Evolutionary conservation across 2,113 vertebrate genomes (phyloP), one percentile per base, ranked within the genome.

Genomic region (Casuarius casuarius): DNA sequence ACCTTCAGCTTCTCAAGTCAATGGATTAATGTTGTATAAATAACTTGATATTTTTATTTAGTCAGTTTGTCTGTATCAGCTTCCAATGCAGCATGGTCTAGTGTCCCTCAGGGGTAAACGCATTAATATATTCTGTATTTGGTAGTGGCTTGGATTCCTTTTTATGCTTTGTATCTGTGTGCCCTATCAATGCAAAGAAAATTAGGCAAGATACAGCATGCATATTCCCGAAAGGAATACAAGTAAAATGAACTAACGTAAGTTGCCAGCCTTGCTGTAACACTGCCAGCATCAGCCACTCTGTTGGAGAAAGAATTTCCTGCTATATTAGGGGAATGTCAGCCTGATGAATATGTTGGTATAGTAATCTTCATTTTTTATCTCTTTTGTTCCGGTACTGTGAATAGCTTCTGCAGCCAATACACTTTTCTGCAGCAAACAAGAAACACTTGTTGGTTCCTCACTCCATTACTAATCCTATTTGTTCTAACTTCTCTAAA

Each of bases 131-230:
- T 38, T 46, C 12, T 5, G 17, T 90, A 94, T 62, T 95, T 94
- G 61, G 56, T 61, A 90, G 62, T 80, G 95, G 49, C 73, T 92
- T 82, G 76, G 84, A 92, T 91, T 95, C 62, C 78, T 95, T 97
- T 97, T 85, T 95, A 61, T 92, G 77, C 77, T 97, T 92, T 96
- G 28, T 84, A 93, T 97, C 96, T 94, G 95, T 89, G 96, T 92
- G 80, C 90, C 72, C 12, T 92, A 95, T 93, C 95, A 92, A 63
- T 89, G 68, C 61, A 78, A 93, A 92, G 42, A 42, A 92, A 96
- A 88, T 95, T 81, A 94, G 58, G 56, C 49, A 76, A 96, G 95
- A 93, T 97, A 91, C 66, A 95, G 63, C 29, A 88, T 29, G 21
- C 42, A 49, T 90, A 94, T 90, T 96, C 95, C 88, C 83, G 66